phyloP scores from a whole-genome alignment of 2,113 vertebrate genomes.

The Atractosteus spatula region DNA sequence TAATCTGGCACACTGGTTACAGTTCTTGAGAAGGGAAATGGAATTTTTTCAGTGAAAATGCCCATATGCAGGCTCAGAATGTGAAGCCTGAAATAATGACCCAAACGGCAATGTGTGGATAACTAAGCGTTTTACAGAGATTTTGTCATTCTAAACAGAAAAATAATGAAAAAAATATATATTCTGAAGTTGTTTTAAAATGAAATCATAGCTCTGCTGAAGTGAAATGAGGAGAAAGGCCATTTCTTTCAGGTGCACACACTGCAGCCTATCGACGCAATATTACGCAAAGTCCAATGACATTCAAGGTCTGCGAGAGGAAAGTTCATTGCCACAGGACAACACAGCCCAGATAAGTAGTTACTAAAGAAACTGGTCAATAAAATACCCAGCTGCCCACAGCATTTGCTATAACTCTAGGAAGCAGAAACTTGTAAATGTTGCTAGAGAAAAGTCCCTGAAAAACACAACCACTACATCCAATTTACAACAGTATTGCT shows the following conservation, averaged over 20 bases:
- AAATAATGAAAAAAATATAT: too few species aligned
- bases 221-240: too few species aligned
- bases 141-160: too few species aligned
- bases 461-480: constrained; percentile 39
- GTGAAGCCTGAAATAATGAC: background rate
- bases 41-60: constrained; percentile 48
- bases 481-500: constrained; percentile 45
- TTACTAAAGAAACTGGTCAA: background rate
- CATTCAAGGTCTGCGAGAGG: constrained; percentile 3
- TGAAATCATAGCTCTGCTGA: too few species aligned
- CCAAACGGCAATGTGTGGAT: too few species aligned
- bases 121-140: too few species aligned
- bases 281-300: background rate
- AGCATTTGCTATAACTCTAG: constrained; percentile 13
- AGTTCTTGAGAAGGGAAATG: constrained; percentile 50
- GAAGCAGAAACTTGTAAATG: constrained; percentile 43
- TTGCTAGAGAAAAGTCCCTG: constrained; percentile 41
- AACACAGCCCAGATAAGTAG: background rate
- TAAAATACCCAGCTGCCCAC: constrained; percentile 18
- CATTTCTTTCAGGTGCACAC: too few species aligned
- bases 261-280: background rate
- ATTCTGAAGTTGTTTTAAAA: too few species aligned
- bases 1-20: constrained; percentile 37
- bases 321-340: too few species aligned
- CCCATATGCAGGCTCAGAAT: background rate